Base-by-base conservation (phyloP, 1,140 invertebrate genomes). In the Brachionus rotundiformis region DNA sequence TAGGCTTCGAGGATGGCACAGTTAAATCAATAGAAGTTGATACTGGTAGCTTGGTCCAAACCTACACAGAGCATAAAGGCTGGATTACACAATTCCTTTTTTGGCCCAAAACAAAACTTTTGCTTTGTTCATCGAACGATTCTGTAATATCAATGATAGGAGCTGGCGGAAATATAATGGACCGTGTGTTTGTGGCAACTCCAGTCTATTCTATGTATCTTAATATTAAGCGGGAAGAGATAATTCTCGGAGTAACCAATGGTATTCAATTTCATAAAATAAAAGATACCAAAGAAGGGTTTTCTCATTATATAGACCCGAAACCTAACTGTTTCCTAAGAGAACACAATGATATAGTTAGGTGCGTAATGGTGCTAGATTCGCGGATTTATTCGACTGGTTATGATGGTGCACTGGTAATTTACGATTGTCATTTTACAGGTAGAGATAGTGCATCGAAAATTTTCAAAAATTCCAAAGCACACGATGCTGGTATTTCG, bases 401-500 rank as follows among this genome's bases (percentile, higher is more conserved):
- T 85, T 88, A 86, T 85, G 87, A 88, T 82, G 85, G 86, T 49
- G 84, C 84, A 25, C 82, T 88, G 10, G 84, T 87, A 7, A 87
- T 87, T 25, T 87, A 88, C 84, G 87, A 87, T 71, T 87, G 85
- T 23, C 86, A 86, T 16, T 87, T 86, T 79, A 85, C 86, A 44
- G 84, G 85, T 39, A 85, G 86, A 47, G 83, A 85, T 81, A 85
- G 83, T 76, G 82, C 87, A 75, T 81, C 82, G n/a, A 84, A 85
- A 25, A 76, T 86, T 49, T 84, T 84, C 63, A 85, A 84, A 85
- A 86, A 84, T 84, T 84, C 33, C 7, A 25, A 83, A 81, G 86
- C 86, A 39, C 87, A 88, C 83, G 86, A 88, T 83, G 87, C 87
- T 77, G 87, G 87, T 13, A 87, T 88, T 41, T 85, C 85, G n/a